phyloP scores from a whole-genome alignment of 2,888 invertebrate genomes.

The Apamea crenata region DNA sequence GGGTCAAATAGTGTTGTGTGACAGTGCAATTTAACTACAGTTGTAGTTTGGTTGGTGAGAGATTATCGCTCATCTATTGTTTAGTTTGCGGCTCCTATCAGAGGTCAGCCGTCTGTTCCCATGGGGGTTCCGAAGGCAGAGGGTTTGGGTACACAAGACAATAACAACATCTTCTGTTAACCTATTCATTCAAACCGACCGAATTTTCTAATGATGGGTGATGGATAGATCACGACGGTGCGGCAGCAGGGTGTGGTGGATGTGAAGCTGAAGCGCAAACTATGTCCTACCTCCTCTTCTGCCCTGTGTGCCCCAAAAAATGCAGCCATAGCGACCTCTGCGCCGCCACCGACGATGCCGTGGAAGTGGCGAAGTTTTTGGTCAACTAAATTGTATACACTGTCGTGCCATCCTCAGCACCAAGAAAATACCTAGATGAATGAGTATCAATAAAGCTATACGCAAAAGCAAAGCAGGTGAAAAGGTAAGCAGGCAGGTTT shows the following conservation, averaged over 20 bases:
- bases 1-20: background rate
- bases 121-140: background rate
- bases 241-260: background rate
- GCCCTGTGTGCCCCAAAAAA: no score
- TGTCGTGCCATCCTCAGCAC: background rate
- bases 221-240: background rate
- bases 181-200: background rate
- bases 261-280: background rate
- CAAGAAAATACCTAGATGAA: background rate
- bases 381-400: no score
- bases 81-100: background rate
- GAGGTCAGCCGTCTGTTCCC: background rate
- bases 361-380: background rate
- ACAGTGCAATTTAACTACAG: background rate
- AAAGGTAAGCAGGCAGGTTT: no score
- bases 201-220: background rate
- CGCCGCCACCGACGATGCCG: background rate
- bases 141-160: background rate
- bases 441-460: background rate
- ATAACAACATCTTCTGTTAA: background rate
- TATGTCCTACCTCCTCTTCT: no score
- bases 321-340: no score
- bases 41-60: background rate
- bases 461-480: background rate
- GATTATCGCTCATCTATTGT: slow-evolving; percentile 11